Evolutionary conservation across 2,888 invertebrate genomes (phyloP), one percentile per base, ranked within the genome.

Genomic region (Amaurobius ferox): DNA sequence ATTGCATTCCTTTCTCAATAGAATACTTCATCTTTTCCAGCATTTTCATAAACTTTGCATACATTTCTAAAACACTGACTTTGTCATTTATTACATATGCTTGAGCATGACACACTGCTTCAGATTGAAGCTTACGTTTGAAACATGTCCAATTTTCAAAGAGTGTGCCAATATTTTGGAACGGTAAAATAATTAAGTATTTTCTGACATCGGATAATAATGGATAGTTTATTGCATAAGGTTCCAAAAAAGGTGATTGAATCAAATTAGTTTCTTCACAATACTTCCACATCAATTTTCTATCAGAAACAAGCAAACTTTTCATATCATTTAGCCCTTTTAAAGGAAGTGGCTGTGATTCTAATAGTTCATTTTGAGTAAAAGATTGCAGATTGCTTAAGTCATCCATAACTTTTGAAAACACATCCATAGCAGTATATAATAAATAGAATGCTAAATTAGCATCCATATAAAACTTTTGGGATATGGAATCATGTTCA

Each of bases 401-500:
- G 5, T 23, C 29, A 11, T 28, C 26, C 19, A 61, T 16, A 39
- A 35, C 40, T 26, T 26, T 55, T 13, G 55, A 26, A 23, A 55
- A 16, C n/a, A 55, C 23, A 9, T 35, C 1, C 23, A 55, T n/a
- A 68, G 7, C 23, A 6, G 67, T 32, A 26, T 39, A 29, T 9
- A 62, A 23, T 19, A 79, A 30, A 19, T 28, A 40, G 13, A 7
- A 30, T n/a, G 70, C 30, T 30, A 26, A 23, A 39, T 79, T 32
- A 23, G 44, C 61, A 19, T 44, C n/a, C 6, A 19, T 23, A 64
- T 64, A 79, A 44, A 71, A 79, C 13, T 62, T 44, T 7, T 40
- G 19, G 1, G 29, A 16, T 9, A 71, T 16, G 16, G 39, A 29
- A 5, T 2, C 11, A 30, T 71, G 13, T 23, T 71, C 29, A 23